Evolutionary conservation across 2,888 invertebrate genomes (phyloP), one percentile per base, ranked within the genome.

Genomic region (Bruchidius siliquastri): DNA sequence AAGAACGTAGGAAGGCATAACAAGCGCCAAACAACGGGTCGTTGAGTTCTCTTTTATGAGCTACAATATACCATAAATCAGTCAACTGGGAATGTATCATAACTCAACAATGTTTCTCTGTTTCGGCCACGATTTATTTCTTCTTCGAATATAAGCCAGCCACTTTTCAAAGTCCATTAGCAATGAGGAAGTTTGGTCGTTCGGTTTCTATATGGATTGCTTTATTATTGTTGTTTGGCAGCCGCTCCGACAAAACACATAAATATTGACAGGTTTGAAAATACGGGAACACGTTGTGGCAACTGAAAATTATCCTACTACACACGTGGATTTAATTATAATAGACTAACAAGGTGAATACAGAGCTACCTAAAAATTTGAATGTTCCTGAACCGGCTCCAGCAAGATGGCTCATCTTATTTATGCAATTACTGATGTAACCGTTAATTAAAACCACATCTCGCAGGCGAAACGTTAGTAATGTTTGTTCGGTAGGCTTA

Each of bases 91-190:
- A 49, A 49, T 49, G 49, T 49, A 49, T 49, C 49, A 49, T 49
- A 49, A 49, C 74, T 71, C 76, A 71, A 75, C 74, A 75, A 72
- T 70, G 73, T 75, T 79, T 79, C 75, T 75, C 72, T 68, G 70
- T 67, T 68, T 71, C 22, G 72, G 72, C 26, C 74, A 68, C 70
- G 71, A 74, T 68, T 75, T 78, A 78, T 79, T 77, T 78, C 77
- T 79, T 79, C 79, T 81, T 76, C 79, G 79, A 74, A 78, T 79
- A 80, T 80, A 81, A 81, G 80, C 78, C 77, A 80, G 49, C 49
- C 49, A 49, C 49, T 49, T 49, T 49, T 49, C 49, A 49, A 18
- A 49, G 6, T 18, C 49, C 18, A 49, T 49, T 49, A 49, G 49
- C 49, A 49, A 49, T 49, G 49, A 49, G 49, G 49, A 49, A 49